Evolutionary conservation across 1,140 invertebrate species (phyloP).

Genomic region (Papilio glaucus): DNA sequence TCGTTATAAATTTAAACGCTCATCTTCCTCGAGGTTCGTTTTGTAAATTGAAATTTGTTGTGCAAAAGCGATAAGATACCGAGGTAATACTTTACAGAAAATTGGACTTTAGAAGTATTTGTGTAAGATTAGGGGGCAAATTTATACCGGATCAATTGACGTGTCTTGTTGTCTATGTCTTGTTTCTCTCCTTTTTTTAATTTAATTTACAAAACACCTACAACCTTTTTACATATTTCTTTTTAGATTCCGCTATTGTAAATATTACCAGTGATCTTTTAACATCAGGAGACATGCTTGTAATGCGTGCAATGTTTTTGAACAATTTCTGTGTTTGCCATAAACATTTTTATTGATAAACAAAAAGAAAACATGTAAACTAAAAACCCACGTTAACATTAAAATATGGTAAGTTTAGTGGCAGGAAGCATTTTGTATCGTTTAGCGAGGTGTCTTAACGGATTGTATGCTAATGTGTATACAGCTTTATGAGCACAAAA

Average conservation of each 20-base stretch:
- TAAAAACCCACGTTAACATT: constrained; percentile 14
- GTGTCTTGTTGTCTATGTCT: no score
- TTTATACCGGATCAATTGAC: background rate
- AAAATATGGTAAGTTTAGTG: constrained; percentile 28
- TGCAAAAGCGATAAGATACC: background rate
- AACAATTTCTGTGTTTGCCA: no score
- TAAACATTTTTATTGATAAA: constrained; percentile 5
- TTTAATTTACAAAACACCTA: no score
- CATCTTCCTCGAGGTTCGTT: background rate
- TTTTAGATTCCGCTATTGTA: no score
- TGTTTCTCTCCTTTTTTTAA: no score
- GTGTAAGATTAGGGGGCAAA: background rate
- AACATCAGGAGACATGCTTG: no score
- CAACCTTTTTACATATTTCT: no score
- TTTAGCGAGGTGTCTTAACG: constrained; percentile 53
- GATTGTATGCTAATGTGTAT: constrained; percentile 73
- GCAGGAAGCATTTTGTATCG: constrained; percentile 65
- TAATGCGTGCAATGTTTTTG: no score
- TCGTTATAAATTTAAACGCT: background rate
- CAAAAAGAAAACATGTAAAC: background rate
- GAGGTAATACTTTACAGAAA: no score
- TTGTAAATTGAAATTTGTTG: background rate
- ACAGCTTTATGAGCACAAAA: constrained; percentile 59
- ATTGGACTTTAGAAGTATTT: no score
- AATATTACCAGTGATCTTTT: no score